Base-by-base conservation (phyloP, 2,797 vertebrate genomes). In the Scleropages formosus region DNA sequence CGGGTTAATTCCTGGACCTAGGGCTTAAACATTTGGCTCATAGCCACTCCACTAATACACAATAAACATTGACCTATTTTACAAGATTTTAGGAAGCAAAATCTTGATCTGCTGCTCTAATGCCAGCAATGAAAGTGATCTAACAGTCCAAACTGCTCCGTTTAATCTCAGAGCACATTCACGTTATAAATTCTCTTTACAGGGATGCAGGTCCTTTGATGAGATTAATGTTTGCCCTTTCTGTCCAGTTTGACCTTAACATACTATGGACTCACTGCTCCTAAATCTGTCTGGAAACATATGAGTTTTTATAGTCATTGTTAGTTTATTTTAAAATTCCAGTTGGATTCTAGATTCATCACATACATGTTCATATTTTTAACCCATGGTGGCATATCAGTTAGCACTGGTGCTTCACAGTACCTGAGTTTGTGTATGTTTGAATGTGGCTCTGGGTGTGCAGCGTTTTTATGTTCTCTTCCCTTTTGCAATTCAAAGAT, bases 61-160 rank as follows among this genome's bases (percentile, higher is more conserved):
- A 92, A 91, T 90, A 90, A 89, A 89, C 88, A 87, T 84, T 92
- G 90, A 91, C 90, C 90, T 93, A 92, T 89, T 92, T 93, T 91
- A 88, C 87, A 83, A 88, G 90, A 92, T 92, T 92, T 84, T 80
- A 64, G 77, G 65, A 62, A 66, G 58, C 31, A 9, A 68, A 87
- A 86, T 73, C 75, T 87, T 82, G 87, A 92, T 90, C 89, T 73
- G 53, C 86, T 87, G 88, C 87, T 88, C 89, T 89, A 88, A 91
- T 90, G 90, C 89, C 88, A 89, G 88, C 86, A 82, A 89, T 90
- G 91, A 93, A 90, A 93, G 88, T 85, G 90, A 93, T 91, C 90
- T 91, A 92, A 92, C 90, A 89, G 87, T 89, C 82, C 88, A 87
- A 89, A 91, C 89, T 91, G 89, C 86, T 90, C 85, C 77, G 87